These are phyloP conservation scores for Apoda limacodes DNA, from an alignment of 2,888 invertebrate species.

Conservation along the genomic window DNA sequence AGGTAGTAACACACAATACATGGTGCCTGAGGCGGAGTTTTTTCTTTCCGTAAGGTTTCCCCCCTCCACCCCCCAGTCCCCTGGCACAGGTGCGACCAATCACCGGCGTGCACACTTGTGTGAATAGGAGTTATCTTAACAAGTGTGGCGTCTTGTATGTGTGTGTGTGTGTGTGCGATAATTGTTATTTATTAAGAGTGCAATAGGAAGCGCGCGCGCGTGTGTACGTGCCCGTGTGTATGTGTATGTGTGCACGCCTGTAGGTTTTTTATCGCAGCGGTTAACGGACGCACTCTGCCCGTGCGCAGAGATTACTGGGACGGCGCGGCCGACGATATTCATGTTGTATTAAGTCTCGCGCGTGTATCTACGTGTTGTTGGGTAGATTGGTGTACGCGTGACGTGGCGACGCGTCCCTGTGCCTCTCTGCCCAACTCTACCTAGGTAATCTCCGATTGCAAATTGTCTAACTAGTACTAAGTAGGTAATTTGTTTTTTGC, in stretches of 20 bases:
- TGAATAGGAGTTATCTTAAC: constrained; percentile 31
- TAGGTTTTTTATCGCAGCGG: constrained; percentile 50
- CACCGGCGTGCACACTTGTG: constrained; percentile 28
- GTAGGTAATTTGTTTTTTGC: not conserved
- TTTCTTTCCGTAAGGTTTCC: constrained; percentile 26
- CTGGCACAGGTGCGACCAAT: constrained; percentile 51
- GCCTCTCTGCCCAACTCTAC: too few species aligned
- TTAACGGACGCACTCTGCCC: constrained; percentile 50
- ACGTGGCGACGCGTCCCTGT: too few species aligned
- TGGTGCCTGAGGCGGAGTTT: constrained; percentile 39
- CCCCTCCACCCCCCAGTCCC: constrained; percentile 19
- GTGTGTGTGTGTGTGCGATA: constrained; percentile 35
- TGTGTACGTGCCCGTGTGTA: constrained; percentile 35
- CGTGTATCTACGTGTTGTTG: too few species aligned
- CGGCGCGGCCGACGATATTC: too few species aligned
- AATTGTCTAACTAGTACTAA: too few species aligned
- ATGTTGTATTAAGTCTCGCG: too few species aligned
- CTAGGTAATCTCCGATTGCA: too few species aligned
- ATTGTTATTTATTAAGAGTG: constrained; percentile 37
- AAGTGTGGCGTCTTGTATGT: constrained; percentile 20
- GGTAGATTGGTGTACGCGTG: too few species aligned
- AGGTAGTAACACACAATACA: constrained; percentile 27
- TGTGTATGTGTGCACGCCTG: constrained; percentile 25
- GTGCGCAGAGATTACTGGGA: constrained; percentile 37
- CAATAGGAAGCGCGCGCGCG: constrained; percentile 36